A percentile compares a stretch with the other conserved stretches of the same genome.
These are phyloP conservation scores for Triplophysa siluroides DNA, from an alignment of 2,113 vertebrate species.

Conservation along the genomic window DNA sequence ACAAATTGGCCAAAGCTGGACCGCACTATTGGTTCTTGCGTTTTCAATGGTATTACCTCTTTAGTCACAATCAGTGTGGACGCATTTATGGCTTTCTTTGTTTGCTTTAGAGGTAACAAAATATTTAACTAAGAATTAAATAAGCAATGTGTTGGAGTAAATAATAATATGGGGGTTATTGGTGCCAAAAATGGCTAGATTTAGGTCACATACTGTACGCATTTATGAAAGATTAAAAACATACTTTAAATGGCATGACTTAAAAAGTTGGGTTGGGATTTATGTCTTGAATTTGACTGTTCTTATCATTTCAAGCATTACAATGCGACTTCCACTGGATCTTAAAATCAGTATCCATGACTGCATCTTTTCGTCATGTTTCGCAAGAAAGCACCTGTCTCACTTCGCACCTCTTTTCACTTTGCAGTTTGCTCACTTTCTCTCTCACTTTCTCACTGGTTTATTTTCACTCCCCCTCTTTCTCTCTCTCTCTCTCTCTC, in stretches of 20 bases:
- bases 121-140: conserved; percentile 1
- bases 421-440: conserved; percentile 45
- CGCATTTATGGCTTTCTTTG: conserved; percentile 69
- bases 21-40: conserved; percentile 73
- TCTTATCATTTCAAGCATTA: conserved; percentile 5
- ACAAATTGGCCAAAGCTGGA: conserved; percentile 84
- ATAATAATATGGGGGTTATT: background rate
- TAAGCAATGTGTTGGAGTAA: background rate
- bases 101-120: conserved; percentile 17
- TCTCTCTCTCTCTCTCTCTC: conserved; percentile 23
- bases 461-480: conserved; percentile 53
- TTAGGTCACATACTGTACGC: no score
- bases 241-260: conserved; percentile 18
- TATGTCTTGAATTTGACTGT: conserved; percentile 17
- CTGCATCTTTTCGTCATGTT: conserved; percentile 13
- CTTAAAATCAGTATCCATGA: background rate
- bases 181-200: no score
- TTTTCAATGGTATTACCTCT: conserved; percentile 75
- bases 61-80: conserved; percentile 73
- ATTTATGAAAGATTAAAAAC: conserved; percentile 18
- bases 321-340: background rate
- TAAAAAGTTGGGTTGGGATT: background rate
- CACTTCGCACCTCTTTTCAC: conserved; percentile 15
- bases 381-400: conserved; percentile 40
- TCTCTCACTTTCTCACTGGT: conserved; percentile 61